A percentile compares a stretch with the other conserved stretches of the same genome.
phyloP scores from a whole-genome alignment of 2,113 vertebrate species.

The Coregonus clupeaformis region DNA sequence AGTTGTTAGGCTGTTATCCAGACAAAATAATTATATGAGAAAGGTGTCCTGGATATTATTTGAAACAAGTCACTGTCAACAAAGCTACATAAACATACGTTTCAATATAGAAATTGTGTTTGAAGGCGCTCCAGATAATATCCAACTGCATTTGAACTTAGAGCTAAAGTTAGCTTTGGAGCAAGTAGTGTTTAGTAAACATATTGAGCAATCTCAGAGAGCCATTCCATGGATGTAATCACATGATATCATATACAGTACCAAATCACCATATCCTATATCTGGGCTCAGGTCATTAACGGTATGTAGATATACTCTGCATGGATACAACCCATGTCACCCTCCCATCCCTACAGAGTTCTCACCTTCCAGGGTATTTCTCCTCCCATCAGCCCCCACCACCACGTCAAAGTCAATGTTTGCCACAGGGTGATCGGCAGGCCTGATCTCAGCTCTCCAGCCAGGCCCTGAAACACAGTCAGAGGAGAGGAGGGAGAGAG shows the following conservation, averaged over 20 bases:
- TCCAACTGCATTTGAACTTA: neutral
- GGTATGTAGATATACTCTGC: neutral
- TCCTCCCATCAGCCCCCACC: constrained; percentile 92
- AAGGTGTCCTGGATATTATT: constrained; percentile 30
- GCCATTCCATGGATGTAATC: neutral
- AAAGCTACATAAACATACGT: neutral
- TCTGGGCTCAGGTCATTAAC: neutral
- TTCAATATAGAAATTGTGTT: neutral
- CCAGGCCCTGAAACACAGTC: constrained; percentile 75
- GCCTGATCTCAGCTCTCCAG: constrained; percentile 92
- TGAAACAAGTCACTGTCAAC: neutral
- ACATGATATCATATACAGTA: neutral
- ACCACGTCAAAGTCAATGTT: constrained; percentile 94
- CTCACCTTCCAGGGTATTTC: constrained; percentile 92
- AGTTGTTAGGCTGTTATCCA: constrained; percentile 13
- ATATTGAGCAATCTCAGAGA: constrained; percentile 4
- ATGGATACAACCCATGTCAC: constrained; percentile 6
- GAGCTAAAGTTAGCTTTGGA: neutral
- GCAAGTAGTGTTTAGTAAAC: neutral
- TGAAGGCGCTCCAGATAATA: neutral
- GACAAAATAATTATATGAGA: constrained; percentile 18
- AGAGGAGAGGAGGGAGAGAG: neutral
- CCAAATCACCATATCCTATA: neutral
- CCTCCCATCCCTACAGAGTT: neutral
- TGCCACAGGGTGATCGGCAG: constrained; percentile 86